These are phyloP conservation scores for Drosophila meridionalis DNA, from an alignment of 2,888 invertebrate genomes.

Conservation along the genomic window DNA sequence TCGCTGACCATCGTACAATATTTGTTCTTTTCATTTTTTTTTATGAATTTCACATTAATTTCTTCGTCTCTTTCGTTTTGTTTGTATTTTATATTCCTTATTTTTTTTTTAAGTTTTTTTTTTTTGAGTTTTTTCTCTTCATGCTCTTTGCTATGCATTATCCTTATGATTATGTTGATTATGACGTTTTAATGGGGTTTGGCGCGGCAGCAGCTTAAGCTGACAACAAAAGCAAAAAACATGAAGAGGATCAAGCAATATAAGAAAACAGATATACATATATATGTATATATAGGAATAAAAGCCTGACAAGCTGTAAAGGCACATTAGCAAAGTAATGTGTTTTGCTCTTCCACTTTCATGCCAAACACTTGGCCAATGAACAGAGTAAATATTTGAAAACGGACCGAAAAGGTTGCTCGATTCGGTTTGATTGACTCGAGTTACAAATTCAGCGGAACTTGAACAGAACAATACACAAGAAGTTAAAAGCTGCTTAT, in stretches of 20 bases:
- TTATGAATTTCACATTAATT: conserved; percentile 11
- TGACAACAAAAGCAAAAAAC: conserved; percentile 65
- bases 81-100: background rate
- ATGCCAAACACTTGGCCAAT: conserved; percentile 10
- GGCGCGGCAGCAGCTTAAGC: conserved; percentile 65
- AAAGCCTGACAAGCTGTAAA: conserved; percentile 59
- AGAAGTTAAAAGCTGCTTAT: background rate
- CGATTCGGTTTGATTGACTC: background rate
- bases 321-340: conserved; percentile 53
- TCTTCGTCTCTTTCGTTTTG: conserved; percentile 1
- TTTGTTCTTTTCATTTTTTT: conserved; percentile 21
- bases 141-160: conserved; percentile 55
- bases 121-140: conserved; percentile 11
- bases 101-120: conserved; percentile 4
- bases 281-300: background rate
- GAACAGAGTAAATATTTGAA: conserved; percentile 4
- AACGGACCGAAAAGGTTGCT: background rate
- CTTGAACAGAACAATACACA: background rate
- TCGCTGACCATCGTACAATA: conserved; percentile 67
- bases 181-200: conserved; percentile 78
- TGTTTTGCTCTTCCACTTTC: conserved; percentile 12
- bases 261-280: background rate
- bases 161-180: conserved; percentile 76
- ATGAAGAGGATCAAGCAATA: conserved; percentile 12
- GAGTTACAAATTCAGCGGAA: background rate